Conservation (phyloP, 37 sponge, comb jelly and placozoan species). For the Halisarca cf. caerulea region DNA sequence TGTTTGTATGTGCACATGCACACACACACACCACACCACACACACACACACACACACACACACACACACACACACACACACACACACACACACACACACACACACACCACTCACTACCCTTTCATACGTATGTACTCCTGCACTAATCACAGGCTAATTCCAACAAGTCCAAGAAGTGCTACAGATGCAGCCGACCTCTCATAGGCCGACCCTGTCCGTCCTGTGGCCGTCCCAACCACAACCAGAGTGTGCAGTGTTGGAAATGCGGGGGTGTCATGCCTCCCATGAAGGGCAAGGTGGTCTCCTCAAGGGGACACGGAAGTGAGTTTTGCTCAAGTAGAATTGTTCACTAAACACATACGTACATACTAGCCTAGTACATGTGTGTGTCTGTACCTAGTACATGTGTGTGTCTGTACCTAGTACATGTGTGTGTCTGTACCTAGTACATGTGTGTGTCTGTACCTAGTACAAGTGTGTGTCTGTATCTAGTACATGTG, state of each 20-base stretch:
- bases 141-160: conserved; percentile 37
- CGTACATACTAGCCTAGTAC: not conserved
- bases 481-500: no score
- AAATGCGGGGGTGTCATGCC: conserved; percentile 63
- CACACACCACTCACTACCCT: no score
- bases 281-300: not conserved
- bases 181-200: conserved; percentile 40
- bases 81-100: no score
- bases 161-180: conserved; percentile 79
- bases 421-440: no score
- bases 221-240: conserved; percentile 74
- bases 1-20: not conserved
- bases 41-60: not conserved
- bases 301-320: not conserved
- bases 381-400: not conserved
- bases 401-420: no score
- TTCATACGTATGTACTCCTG: not conserved
- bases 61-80: not conserved
- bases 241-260: conserved; percentile 60
- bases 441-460: no score
- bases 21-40: no score
- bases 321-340: no score
- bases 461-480: no score
- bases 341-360: no score
- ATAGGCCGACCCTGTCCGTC: conserved; percentile 43